Evolutionary conservation across 2,797 vertebrate genomes (phyloP).

Genomic region (Enteromius treurensis): DNA sequence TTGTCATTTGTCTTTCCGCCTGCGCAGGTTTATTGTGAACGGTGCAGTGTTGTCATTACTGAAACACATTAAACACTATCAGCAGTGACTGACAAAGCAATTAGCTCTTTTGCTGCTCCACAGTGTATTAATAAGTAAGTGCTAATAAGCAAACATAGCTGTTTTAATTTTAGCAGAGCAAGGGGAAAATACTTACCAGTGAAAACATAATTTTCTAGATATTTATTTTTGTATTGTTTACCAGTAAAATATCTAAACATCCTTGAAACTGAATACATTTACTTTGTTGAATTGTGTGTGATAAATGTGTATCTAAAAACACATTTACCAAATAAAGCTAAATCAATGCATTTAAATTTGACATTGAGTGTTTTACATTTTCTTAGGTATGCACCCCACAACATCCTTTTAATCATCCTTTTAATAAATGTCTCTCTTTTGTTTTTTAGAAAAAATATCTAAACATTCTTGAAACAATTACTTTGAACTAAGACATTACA

Average conservation of each 20-base stretch:
- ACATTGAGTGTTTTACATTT: no score
- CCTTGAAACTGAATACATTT: background rate
- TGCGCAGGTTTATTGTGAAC: slow-evolving; percentile 22
- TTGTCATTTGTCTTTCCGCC: slow-evolving; percentile 27
- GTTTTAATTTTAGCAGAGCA: slow-evolving; percentile 1
- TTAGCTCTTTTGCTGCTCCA: slow-evolving; percentile 28
- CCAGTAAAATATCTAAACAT: background rate
- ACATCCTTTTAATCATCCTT: no score
- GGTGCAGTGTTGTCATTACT: slow-evolving; percentile 33
- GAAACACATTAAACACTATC: slow-evolving; percentile 35
- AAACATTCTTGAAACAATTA: background rate
- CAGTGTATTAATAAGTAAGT: slow-evolving; percentile 24
- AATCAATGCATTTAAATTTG: background rate
- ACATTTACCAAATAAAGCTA: background rate
- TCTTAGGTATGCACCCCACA: no score
- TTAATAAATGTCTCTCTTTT: background rate
- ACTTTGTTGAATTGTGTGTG: no score
- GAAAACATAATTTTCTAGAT: background rate
- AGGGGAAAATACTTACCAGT: background rate
- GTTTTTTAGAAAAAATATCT: background rate
- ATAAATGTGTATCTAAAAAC: no score
- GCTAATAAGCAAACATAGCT: slow-evolving; percentile 30
- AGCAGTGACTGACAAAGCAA: slow-evolving; percentile 43
- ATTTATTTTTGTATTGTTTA: background rate
- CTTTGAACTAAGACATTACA: background rate